Base-by-base conservation (phyloP, 2,888 invertebrate genomes). In the Erannis defoliaria region DNA sequence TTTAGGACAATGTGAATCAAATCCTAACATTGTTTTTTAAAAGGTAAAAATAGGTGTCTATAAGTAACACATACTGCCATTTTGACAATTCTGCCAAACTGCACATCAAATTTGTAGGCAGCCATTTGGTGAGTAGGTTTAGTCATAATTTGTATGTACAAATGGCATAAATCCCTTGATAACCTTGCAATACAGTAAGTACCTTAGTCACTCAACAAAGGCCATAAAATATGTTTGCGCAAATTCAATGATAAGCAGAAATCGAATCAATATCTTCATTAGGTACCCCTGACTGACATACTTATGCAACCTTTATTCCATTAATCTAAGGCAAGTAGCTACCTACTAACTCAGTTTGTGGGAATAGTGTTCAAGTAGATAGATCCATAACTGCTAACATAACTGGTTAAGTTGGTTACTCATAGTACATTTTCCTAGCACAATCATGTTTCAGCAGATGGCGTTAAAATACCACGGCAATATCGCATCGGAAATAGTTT, bases 401-500 rank as follows among this genome's bases (percentile, higher is more conserved):
- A 8, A 16, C 16, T n/a, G n/a, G n/a, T n/a, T n/a, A n/a, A n/a
- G n/a, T n/a, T n/a, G n/a, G 1, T 35, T 31, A 14, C 35, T 53
- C 42, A 54, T 53, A 21, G 5, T 26, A 19, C 35, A 14, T 14
- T 37, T 35, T 29, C 21, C 12, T 31, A 37, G 16, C 6, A 9
- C n/a, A 38, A 16, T 56, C 57, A 19, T 5, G 26, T 42, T 19
- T 10, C n/a, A 3, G 18, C 19, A 38, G 45, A 45, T 16, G 23
- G 37, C 61, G 64, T 45, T 62, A 55, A 55, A 66, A 50, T 55
- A 74, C 61, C 64, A 68, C 43, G 55, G 46, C 62, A 66, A 59
- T 69, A 68, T 45, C 68, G 77, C 70, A 70, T 70, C 65, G 45
- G 69, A 70, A 78, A 80, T 80, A 76, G 78, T 62, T 67, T 42